Base-by-base conservation (phyloP, 2,888 invertebrate species). In the Cacoxenus indagator region DNA sequence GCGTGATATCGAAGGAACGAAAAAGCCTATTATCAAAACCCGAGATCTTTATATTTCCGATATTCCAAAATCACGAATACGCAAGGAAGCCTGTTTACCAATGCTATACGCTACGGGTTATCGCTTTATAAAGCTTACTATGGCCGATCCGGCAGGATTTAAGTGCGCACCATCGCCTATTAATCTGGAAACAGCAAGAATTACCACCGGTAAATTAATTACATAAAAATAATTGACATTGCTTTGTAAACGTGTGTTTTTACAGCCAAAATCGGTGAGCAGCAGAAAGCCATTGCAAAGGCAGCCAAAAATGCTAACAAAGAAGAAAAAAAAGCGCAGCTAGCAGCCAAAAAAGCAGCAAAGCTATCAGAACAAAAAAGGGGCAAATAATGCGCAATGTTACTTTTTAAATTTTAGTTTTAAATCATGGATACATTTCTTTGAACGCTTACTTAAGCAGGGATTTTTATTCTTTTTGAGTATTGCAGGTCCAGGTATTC, bases 141-240 rank as follows among this genome's bases (percentile, higher is more conserved):
- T 54, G 67, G 76, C 73, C 1, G 75, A 71, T 6, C 86, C 87
- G 0, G 75, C 72, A 3, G 79, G 78, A 8, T 86, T 85, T 22
- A 84, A 84, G 67, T 83, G 87, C 66, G 71, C 78, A 0, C 77
- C 77, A 0, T 19, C 80, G 61, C 86, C 86, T 0, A 70, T 85
- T 14, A 83, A 75, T 61, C 73, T 85, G 65, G 74, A 67, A 0
- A 78, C 76, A 14, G 76, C 79, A 0, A 43, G 51, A 2, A 0
- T 51, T 1, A 67, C 79, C 8, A 76, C 75, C 6, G 71, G 77
- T 74, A 59, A 61, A 64, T 65, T 51, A 9, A 24, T 14, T 64
- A 1, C 1, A 37, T 4, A 14, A 8, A 14, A n/a, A n/a, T 24
- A 14, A 17, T 3, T 1, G 0, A 48, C 2, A 27, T 24, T 2